Evolutionary conservation across 2,888 invertebrate species (phyloP).

Genomic region (Drosophila meridiana): DNA sequence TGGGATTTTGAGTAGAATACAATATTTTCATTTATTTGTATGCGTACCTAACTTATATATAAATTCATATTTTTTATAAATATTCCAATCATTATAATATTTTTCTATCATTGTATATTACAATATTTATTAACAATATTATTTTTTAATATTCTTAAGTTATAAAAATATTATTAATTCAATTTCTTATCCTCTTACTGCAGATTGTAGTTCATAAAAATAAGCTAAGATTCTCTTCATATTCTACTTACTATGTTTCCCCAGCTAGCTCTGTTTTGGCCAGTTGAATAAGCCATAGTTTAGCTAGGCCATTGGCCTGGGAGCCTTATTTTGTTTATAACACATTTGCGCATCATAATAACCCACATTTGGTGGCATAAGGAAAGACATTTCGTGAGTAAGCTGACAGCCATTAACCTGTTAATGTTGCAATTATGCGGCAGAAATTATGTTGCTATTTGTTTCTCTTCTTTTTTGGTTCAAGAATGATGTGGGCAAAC

Average conservation of each 20-base stretch:
- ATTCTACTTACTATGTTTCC: not conserved
- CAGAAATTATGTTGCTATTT: conserved; percentile 65
- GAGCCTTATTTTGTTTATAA: conserved; percentile 66
- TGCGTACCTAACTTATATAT: too few species aligned
- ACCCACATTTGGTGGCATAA: conserved; percentile 45
- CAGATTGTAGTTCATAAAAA: not conserved
- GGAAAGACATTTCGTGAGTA: conserved; percentile 35
- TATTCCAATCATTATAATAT: too few species aligned
- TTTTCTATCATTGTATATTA: too few species aligned
- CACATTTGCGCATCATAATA: conserved; percentile 73
- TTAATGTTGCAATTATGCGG: conserved; percentile 79
- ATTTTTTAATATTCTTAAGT: too few species aligned
- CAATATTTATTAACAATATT: too few species aligned
- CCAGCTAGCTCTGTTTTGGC: too few species aligned
- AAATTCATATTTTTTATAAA: too few species aligned
- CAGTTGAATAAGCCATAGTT: conserved; percentile 9
- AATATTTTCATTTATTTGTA: too few species aligned
- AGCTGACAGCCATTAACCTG: conserved; percentile 70
- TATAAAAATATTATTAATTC: too few species aligned
- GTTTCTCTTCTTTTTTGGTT: conserved; percentile 1
- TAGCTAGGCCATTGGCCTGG: conserved; percentile 12
- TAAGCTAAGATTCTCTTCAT: not conserved
- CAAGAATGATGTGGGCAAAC: conserved; percentile 22
- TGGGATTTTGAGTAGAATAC: too few species aligned
- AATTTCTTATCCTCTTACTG: too few species aligned